A percentile compares a stretch with the other conserved stretches of the same genome.
Evolutionary conservation across 2,797 vertebrate species (phyloP).

Genomic region (Diglossa cyanea): DNA sequence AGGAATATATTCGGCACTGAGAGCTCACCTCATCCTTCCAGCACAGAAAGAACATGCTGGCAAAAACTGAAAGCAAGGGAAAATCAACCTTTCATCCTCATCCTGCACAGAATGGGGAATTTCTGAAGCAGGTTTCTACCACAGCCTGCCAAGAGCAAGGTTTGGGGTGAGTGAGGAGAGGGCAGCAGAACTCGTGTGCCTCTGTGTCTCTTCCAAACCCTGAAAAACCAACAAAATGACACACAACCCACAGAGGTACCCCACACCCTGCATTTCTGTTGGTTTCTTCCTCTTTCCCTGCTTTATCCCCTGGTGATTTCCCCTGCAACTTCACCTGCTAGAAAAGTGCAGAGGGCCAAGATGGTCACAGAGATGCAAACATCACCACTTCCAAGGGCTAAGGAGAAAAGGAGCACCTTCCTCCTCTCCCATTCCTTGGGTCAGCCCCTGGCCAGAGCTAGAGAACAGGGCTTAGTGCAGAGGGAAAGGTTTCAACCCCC

Average conservation of each 20-base stretch:
- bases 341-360: not conserved
- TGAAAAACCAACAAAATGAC: not conserved
- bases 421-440: fast-evolving
- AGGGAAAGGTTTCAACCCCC: not conserved
- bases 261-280: not conserved
- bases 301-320: not conserved
- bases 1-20: fast-evolving
- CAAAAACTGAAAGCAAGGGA: not conserved
- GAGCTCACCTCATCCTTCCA: not conserved
- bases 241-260: not conserved
- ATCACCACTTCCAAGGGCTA: not conserved
- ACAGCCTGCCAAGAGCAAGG: not conserved
- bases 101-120: not conserved
- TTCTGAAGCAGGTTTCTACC: not conserved
- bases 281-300: not conserved
- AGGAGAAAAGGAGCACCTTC: not conserved
- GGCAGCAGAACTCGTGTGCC: fast-evolving
- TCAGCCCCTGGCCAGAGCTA: not conserved
- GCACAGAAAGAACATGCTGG: not conserved
- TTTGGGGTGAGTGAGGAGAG: not conserved
- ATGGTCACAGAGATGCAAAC: not conserved
- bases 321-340: not conserved
- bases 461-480: fast-evolving
- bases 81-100: not conserved
- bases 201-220: not conserved